Base-by-base conservation (phyloP, 2,113 vertebrate genomes). In the Turdus rufiventris region DNA sequence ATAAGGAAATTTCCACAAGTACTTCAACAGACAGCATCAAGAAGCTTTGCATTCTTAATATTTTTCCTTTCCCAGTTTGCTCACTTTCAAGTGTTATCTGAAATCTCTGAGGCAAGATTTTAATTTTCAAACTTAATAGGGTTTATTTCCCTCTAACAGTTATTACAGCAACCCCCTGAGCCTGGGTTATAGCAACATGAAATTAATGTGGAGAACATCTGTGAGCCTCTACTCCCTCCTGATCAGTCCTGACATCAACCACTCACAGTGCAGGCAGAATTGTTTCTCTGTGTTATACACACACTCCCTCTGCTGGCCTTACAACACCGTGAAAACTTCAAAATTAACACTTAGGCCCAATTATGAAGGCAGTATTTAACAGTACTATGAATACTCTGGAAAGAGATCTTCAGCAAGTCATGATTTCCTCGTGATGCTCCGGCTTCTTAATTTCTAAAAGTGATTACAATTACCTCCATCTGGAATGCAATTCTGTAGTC, bases 221-320 rank as follows among this genome's bases (percentile, higher is more conserved):
- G 63, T 75, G 77, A 76, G 68, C 23, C 31, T 70, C 33, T n/a
- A 17, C 51, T 80, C 68, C 43, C 43, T 54, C 75, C 63, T 43
- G 17, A 26, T 29, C 45, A 65, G 36, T 20, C 12, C 57, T 54
- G 71, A 42, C n/a, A 62, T 51, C 67, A 85, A 25, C 18, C 18
- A 10, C 40, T 43, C 43, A 40, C 2, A 53, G 48, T 1, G 8
- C 40, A 24, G 15, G 14, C 70, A 79, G n/a, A 36, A 7, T 3
- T 6, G 12, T 40, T 80, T 73, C 58, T 50, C 51, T 54, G 54
- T 3, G 3, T 67, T 93, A 80, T 54, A 61, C 83, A 81, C 16
- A 29, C 4, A 0, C 93, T 83, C 96, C 96, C 92, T 95, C 96
- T 96, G 76, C 75, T 60, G 94, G 91, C 51, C 40, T 80, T 28